Conservation (phyloP, 2,113 vertebrate genomes). For the Clarias macrocephalus region DNA sequence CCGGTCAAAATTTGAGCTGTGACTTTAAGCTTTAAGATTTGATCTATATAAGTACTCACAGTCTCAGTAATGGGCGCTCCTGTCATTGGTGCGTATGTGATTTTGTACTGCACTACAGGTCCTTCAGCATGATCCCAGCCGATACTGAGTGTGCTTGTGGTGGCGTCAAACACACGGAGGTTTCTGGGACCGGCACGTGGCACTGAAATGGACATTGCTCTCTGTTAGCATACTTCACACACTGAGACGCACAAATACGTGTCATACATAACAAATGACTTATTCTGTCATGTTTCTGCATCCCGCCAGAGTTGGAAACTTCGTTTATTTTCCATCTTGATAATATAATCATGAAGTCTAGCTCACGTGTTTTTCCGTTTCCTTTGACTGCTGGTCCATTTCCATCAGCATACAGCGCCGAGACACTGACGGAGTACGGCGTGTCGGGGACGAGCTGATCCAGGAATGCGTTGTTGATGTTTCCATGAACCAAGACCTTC, state of each 20-base stretch:
- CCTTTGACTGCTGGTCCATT: slow-evolving; percentile 76
- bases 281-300: background rate
- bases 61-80: slow-evolving; percentile 93
- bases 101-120: slow-evolving; percentile 88
- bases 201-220: slow-evolving; percentile 71
- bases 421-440: slow-evolving; percentile 81
- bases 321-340: background rate
- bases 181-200: slow-evolving; percentile 89
- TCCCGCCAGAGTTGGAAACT: background rate
- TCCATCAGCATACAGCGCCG: slow-evolving; percentile 85
- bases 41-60: slow-evolving; percentile 74
- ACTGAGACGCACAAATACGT: background rate
- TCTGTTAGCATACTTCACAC: slow-evolving; percentile 15
- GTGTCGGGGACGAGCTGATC: slow-evolving; percentile 88
- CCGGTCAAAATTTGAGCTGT: background rate
- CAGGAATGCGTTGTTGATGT: slow-evolving; percentile 78
- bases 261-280: slow-evolving; percentile 11
- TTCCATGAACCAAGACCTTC: slow-evolving; percentile 87
- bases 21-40: background rate
- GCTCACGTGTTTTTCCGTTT: slow-evolving; percentile 87
- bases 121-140: slow-evolving; percentile 96
- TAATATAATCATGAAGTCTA: slow-evolving; percentile 21
- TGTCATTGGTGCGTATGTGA: slow-evolving; percentile 83
- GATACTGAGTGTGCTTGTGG: slow-evolving; percentile 88
- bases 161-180: slow-evolving; percentile 86